Evolutionary conservation across 2,888 invertebrate genomes (phyloP), one percentile per base, ranked within the genome.

Genomic region (Piscicola geometra): DNA sequence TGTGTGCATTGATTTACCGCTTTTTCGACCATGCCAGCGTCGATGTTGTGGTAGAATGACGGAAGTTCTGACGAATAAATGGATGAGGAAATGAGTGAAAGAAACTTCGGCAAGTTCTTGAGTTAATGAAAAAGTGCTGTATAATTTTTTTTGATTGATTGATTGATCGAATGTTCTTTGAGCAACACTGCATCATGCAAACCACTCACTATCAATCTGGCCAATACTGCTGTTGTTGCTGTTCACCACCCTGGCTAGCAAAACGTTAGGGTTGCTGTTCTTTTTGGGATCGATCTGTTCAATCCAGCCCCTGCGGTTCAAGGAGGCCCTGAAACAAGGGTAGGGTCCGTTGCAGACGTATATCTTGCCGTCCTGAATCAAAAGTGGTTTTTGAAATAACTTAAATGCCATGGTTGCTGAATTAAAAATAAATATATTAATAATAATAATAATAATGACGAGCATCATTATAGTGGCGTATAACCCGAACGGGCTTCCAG

Each of bases 281-380:
- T 56, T 56, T 25, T 18, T 25, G 5, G 5, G 3, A 21, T 33
- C 2, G n/a, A 86, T 85, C 77, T 85, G 85, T 78, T 86, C 86
- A 56, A 86, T 83, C 86, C 86, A 86, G 3, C 86, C 86, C 60
- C 86, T 80, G 73, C 80, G 80, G 64, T 85, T 78, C 18, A 86
- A 77, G 76, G 83, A 81, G 64, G 82, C 81, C 36, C 86, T 79
- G 1, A 86, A 81, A 50, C 82, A 82, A 21, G 83, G 82, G 77
- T 86, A 86, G 2, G 85, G 85, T 12, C 86, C 86, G 75, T 84
- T 82, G 28, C 86, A 85, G 0, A 84, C 84, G 80, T 86, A 86
- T 30, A 86, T 81, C 79, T 84, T 84, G 52, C 82, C 81, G 75
- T 82, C 79, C 85, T 85, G 80, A 5, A 79, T 1, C 15, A 1